Conservation (phyloP, 2,113 vertebrate genomes). For the Caranx ignobilis region DNA sequence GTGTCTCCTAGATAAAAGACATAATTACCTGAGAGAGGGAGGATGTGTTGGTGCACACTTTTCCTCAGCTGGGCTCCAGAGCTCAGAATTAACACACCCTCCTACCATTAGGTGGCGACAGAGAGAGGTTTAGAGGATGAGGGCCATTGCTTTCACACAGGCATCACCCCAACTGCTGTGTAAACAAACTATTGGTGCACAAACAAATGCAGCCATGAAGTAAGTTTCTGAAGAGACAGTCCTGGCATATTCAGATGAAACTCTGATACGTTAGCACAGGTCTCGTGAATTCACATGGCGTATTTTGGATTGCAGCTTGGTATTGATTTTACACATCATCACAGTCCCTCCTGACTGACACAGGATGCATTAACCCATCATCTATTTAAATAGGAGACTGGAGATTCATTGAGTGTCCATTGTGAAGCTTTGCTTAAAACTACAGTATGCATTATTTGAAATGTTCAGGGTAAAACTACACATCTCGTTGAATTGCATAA, state of each 20-base stretch:
- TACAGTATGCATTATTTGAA: slow-evolving; percentile 30
- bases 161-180: slow-evolving; percentile 3
- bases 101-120: slow-evolving; percentile 85
- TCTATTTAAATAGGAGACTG: slow-evolving; percentile 16
- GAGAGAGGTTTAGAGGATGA: slow-evolving; percentile 49
- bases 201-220: not conserved
- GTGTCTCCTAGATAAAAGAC: slow-evolving; percentile 86
- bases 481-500: slow-evolving; percentile 53
- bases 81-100: slow-evolving; percentile 47
- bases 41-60: slow-evolving; percentile 82
- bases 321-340: not conserved
- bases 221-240: slow-evolving; percentile 1
- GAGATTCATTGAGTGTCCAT: slow-evolving; percentile 7
- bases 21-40: slow-evolving; percentile 86
- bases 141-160: slow-evolving; percentile 19
- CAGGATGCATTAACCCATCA: not conserved
- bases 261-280: not conserved
- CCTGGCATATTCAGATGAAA: not conserved
- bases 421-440: slow-evolving; percentile 37
- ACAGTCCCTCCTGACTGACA: slow-evolving; percentile 3
- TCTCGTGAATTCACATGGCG: not conserved
- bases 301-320: not conserved
- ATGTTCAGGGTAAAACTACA: slow-evolving; percentile 31
- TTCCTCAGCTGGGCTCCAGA: slow-evolving; percentile 78
- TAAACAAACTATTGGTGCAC: slow-evolving; percentile 22